Evolutionary conservation across 2,888 invertebrate species (phyloP).

Genomic region (Phragmatobia fuliginosa): DNA sequence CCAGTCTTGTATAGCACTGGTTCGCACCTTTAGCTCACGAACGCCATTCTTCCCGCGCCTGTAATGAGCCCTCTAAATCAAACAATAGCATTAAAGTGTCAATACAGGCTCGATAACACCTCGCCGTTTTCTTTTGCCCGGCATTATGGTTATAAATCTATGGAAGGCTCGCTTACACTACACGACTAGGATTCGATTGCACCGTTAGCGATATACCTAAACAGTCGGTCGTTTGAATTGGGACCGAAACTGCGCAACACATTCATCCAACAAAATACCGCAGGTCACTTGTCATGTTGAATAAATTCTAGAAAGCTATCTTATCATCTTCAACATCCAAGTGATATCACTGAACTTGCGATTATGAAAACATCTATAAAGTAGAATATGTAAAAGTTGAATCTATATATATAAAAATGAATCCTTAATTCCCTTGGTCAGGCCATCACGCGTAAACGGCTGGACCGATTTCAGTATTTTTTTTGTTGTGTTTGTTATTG

Average conservation of each 20-base stretch:
- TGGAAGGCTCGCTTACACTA: constrained; percentile 66
- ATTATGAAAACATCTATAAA: not conserved
- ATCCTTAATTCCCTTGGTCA: too few relatives aligned
- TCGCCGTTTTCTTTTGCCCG: constrained; percentile 82
- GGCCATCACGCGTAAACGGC: too few relatives aligned
- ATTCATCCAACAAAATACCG: not conserved
- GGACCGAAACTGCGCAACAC: not conserved
- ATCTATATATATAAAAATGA: too few relatives aligned
- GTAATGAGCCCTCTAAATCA: constrained; percentile 86
- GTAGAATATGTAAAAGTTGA: not conserved
- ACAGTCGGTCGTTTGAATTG: not conserved
- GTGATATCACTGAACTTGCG: not conserved
- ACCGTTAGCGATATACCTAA: not conserved
- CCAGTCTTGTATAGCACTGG: constrained; percentile 54
- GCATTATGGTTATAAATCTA: constrained; percentile 83
- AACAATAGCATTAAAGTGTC: constrained; percentile 87
- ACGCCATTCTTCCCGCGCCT: constrained; percentile 74
- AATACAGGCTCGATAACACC: constrained; percentile 83
- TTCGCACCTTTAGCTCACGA: constrained; percentile 74
- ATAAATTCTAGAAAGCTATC: not conserved
- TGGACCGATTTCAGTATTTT: too few relatives aligned
- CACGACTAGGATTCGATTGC: constrained; percentile 55
- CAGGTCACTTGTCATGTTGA: not conserved
- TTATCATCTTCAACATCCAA: not conserved
- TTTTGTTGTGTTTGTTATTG: too few relatives aligned